Evolutionary conservation across 2,888 invertebrate genomes (phyloP).

Genomic region (Caenorhabditis sp.): DNA sequence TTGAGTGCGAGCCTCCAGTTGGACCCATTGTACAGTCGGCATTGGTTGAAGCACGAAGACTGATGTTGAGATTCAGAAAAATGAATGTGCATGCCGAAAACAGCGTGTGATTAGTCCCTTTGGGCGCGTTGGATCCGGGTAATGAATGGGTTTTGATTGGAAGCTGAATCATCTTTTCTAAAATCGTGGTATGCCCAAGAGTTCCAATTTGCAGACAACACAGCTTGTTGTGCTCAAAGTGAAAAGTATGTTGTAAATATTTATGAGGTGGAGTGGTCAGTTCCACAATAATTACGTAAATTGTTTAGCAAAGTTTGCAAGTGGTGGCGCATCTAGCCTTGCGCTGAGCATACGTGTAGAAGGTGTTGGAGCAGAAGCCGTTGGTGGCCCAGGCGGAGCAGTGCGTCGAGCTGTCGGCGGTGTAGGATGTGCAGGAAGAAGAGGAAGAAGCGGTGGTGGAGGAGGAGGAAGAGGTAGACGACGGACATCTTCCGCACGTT

Average conservation of each 20-base stretch:
- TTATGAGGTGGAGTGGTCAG: too few species aligned
- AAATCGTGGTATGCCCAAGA: too few species aligned
- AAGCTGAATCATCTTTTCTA: too few species aligned
- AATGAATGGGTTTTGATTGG: too few species aligned
- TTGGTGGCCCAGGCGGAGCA: conserved; percentile 15
- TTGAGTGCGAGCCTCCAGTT: conserved; percentile 16
- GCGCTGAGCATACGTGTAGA: conserved; percentile 19
- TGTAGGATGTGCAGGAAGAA: conserved; percentile 12
- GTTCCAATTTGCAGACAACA: too few species aligned
- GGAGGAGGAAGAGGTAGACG: neutral
- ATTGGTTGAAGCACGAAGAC: too few species aligned
- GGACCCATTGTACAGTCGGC: conserved; percentile 27
- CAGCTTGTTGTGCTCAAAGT: too few species aligned
- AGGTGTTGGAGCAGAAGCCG: conserved; percentile 30
- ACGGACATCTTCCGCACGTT: conserved; percentile 49
- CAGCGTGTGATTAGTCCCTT: too few species aligned
- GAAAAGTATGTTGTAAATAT: too few species aligned
- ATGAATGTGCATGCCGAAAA: too few species aligned
- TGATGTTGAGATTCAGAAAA: too few species aligned
- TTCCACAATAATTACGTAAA: neutral
- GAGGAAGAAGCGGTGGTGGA: neutral
- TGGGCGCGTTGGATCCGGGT: too few species aligned
- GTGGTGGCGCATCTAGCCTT: conserved; percentile 10
- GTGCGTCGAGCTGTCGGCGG: neutral
- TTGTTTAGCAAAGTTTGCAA: conserved; percentile 11